phyloP scores from a whole-genome alignment of 2,113 vertebrate species.

The Saguinus imperator region DNA sequence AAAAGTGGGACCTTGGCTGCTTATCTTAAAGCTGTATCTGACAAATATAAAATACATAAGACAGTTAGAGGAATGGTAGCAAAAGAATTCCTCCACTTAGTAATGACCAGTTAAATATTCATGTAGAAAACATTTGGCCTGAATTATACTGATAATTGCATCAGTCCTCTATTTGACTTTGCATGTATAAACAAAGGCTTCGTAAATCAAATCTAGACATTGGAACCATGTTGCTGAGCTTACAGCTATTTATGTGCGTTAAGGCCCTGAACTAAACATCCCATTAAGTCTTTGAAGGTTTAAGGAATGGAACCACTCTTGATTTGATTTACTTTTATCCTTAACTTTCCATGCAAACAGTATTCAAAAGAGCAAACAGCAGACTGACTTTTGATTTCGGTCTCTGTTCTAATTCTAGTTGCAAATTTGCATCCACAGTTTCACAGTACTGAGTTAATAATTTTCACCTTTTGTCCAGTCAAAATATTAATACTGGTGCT shows the following conservation, averaged over 20 bases:
- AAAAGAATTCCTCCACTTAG: background rate
- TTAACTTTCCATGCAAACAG: background rate
- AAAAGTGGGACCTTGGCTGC: background rate
- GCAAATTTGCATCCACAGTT: conserved; percentile 21
- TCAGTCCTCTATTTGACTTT: conserved; percentile 1
- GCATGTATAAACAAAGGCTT: background rate
- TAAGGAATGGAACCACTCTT: background rate
- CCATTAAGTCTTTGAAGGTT: background rate
- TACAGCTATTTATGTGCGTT: background rate
- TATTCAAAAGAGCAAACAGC: background rate
- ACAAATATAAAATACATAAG: background rate
- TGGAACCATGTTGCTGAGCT: background rate
- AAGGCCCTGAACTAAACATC: background rate
- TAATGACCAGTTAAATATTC: background rate
- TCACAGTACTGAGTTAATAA: conserved; percentile 33
- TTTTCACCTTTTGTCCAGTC: conserved; percentile 40
- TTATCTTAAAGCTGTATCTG: background rate
- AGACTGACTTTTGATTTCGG: background rate
- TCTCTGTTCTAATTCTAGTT: conserved; percentile 30
- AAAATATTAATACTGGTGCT: conserved; percentile 8
- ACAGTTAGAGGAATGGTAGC: background rate
- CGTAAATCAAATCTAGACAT: background rate
- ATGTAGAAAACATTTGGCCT: background rate
- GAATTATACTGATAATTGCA: background rate
- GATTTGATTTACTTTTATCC: conserved; percentile 40